These are phyloP conservation scores for Hyposmocoma kahamanoa DNA, from an alignment of 1,140 invertebrate genomes.

Conservation along the genomic window DNA sequence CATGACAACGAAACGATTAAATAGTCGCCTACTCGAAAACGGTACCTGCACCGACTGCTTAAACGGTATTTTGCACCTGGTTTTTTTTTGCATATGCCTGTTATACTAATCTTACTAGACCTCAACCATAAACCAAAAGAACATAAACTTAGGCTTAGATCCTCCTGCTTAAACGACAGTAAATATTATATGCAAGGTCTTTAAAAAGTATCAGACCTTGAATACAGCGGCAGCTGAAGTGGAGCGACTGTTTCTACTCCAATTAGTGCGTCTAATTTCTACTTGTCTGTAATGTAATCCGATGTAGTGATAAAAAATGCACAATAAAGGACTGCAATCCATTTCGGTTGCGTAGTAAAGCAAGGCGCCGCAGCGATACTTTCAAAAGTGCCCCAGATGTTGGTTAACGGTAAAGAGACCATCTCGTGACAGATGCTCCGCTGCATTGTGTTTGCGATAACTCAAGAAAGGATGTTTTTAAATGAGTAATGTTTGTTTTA, in stretches of 20 bases:
- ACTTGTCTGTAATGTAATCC: conserved; percentile 8
- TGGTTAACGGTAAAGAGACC: conserved; percentile 56
- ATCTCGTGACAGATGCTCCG: conserved; percentile 43
- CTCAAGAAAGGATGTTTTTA: conserved; percentile 3
- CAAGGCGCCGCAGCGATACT: conserved; percentile 37
- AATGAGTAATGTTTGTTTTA: background rate
- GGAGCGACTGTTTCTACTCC: background rate
- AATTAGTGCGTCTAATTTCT: conserved; percentile 2
- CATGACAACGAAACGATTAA: background rate
- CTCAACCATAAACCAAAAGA: too few species aligned
- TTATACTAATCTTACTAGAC: too few species aligned
- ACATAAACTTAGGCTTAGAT: too few species aligned
- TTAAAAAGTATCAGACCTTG: background rate
- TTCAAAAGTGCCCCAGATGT: conserved; percentile 70
- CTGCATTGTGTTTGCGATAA: conserved; percentile 13
- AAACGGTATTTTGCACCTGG: background rate
- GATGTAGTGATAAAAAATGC: conserved; percentile 19
- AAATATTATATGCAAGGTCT: too few species aligned
- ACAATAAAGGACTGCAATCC: conserved; percentile 47
- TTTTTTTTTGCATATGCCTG: background rate
- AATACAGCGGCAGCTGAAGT: background rate
- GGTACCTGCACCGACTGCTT: background rate
- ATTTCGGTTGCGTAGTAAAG: conserved; percentile 36
- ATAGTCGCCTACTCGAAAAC: background rate
- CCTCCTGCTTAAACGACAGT: too few species aligned